phyloP scores from a whole-genome alignment of 2,797 vertebrate genomes.

The Poecilia gillii region DNA sequence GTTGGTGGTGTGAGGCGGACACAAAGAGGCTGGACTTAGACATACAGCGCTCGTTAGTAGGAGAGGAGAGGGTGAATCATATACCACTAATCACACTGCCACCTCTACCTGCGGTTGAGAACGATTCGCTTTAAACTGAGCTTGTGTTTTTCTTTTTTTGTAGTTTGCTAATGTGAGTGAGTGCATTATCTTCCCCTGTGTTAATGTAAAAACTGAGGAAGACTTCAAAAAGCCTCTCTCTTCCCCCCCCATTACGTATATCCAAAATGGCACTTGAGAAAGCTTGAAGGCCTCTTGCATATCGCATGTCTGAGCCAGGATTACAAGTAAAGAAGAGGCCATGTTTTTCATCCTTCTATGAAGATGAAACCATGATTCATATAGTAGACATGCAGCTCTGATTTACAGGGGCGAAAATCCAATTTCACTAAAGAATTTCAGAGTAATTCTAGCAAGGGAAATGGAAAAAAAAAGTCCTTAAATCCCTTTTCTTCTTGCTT shows the following conservation, averaged over 20 bases:
- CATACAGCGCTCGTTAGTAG: not conserved
- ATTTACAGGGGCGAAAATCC: too few species aligned
- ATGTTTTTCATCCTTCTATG: not conserved
- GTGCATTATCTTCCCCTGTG: conserved; percentile 40
- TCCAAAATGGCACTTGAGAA: conserved; percentile 1
- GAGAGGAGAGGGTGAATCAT: conserved; percentile 36
- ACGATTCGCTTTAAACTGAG: not conserved
- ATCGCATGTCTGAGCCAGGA: not conserved
- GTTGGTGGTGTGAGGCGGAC: conserved; percentile 9
- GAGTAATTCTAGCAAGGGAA: too few species aligned
- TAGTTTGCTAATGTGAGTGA: conserved; percentile 32
- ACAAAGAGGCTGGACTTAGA: conserved; percentile 21
- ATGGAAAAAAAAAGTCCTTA: too few species aligned
- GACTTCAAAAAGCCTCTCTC: conserved; percentile 29
- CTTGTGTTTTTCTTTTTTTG: conserved; percentile 4
- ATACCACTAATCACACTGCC: conserved; percentile 2
- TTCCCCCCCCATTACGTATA: conserved; percentile 29
- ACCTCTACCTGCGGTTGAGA: conserved; percentile 6
- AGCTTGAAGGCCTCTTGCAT: not conserved
- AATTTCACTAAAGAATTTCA: too few species aligned
- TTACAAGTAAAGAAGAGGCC: not conserved
- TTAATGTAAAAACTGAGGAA: conserved; percentile 43
- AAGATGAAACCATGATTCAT: not conserved
- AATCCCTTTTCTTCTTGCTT: too few species aligned
- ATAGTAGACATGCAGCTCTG: too few species aligned